These are phyloP conservation scores for Belonocnema kinseyi DNA, from an alignment of 1,140 invertebrate genomes.

Conservation along the genomic window DNA sequence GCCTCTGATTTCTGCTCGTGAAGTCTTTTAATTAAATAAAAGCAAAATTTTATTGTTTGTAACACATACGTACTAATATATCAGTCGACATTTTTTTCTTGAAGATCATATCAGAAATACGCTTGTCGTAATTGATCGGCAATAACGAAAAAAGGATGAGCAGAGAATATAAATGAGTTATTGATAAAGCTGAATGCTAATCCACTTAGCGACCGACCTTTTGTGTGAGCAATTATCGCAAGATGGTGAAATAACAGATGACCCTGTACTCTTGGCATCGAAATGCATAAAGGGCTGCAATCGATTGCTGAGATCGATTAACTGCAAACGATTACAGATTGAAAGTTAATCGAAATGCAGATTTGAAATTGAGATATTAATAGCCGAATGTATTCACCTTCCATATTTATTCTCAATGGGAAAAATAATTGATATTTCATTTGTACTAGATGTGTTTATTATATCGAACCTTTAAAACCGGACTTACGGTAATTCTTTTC, in stretches of 20 bases:
- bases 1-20: no score
- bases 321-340: conserved; percentile 10
- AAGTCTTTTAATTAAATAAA: background rate
- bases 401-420: background rate
- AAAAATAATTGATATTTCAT: background rate
- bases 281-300: conserved; percentile 15
- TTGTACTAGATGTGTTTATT: background rate
- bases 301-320: conserved; percentile 1
- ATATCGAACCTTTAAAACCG: background rate
- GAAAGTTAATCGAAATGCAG: conserved; percentile 23
- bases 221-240: conserved; percentile 40
- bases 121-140: conserved; percentile 9
- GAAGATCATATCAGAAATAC: conserved; percentile 16
- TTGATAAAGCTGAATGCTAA: conserved; percentile 50
- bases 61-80: background rate
- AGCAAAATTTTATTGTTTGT: conserved; percentile 6
- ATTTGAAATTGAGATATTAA: conserved; percentile 7
- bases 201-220: conserved; percentile 53
- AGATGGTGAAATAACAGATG: conserved; percentile 52
- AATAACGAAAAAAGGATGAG: conserved; percentile 6
- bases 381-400: background rate
- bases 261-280: background rate
- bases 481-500: no score
- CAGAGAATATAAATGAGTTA: conserved; percentile 37
- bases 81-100: background rate